A percentile compares a stretch with the other conserved stretches of the same genome.
Evolutionary conservation across 2,888 invertebrate species (phyloP).

Genomic region (Rhingia campestris): DNA sequence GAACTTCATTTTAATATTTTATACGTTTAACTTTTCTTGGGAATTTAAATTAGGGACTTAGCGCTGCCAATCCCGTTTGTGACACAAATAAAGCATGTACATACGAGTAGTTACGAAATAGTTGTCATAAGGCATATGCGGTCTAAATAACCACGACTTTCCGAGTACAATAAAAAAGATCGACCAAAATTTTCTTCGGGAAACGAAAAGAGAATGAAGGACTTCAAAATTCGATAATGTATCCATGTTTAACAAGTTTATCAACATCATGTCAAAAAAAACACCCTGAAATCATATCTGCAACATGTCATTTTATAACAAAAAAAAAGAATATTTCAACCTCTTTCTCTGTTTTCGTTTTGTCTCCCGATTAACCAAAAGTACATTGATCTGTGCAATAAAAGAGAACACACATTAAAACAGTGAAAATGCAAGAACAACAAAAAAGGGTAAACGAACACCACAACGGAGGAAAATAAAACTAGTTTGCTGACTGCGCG

Average conservation of each 20-base stretch:
- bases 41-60: too few species aligned
- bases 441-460: not conserved
- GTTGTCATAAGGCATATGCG: too few species aligned
- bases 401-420: not conserved
- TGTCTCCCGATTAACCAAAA: slow-evolving; percentile 37
- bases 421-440: slow-evolving; percentile 18
- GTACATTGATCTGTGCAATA: slow-evolving; percentile 66
- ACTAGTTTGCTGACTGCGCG: slow-evolving; percentile 40
- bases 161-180: too few species aligned
- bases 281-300: slow-evolving; percentile 37
- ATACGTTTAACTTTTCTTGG: too few species aligned
- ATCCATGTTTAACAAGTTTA: slow-evolving; percentile 19
- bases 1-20: too few species aligned
- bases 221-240: too few species aligned
- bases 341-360: slow-evolving; percentile 1
- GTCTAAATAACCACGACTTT: too few species aligned
- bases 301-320: slow-evolving; percentile 18
- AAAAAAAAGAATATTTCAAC: not conserved
- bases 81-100: too few species aligned
- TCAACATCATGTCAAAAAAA: slow-evolving; percentile 36
- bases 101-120: too few species aligned
- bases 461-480: slow-evolving; percentile 1
- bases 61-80: too few species aligned
- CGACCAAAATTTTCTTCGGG: too few species aligned
- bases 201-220: too few species aligned